These are phyloP conservation scores for Ataeniobius toweri DNA, from an alignment of 2,797 vertebrate genomes.

Conservation along the genomic window DNA sequence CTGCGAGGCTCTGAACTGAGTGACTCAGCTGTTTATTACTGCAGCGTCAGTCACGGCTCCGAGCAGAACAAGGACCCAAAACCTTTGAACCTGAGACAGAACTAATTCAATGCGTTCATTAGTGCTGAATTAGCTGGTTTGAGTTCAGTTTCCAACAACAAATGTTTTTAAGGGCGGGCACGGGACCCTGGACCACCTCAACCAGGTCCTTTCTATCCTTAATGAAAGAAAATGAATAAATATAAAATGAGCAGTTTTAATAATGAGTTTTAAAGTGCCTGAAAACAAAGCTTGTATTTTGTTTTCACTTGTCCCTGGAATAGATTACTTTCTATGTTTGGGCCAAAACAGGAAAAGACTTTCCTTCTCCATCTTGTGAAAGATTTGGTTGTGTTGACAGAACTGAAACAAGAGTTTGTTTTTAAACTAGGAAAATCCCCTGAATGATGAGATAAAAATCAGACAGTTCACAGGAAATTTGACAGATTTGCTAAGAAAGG, in stretches of 20 bases:
- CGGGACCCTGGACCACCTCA: background rate
- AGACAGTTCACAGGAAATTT: background rate
- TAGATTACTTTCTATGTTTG: background rate
- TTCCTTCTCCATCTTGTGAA: background rate
- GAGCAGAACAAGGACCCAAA: background rate
- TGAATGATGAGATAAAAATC: background rate
- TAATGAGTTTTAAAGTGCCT: background rate
- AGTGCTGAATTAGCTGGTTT: background rate
- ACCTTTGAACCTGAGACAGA: no score
- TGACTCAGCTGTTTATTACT: slow-evolving; percentile 58
- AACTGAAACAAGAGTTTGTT: background rate
- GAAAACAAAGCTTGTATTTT: background rate
- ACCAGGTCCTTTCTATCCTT: background rate
- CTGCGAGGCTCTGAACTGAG: slow-evolving; percentile 18
- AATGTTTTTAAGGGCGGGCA: background rate
- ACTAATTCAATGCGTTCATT: background rate
- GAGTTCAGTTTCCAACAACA: background rate
- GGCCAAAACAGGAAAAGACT: background rate
- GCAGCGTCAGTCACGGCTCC: slow-evolving; percentile 14
- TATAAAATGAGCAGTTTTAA: background rate
- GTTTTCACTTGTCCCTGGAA: background rate
- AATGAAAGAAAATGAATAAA: background rate
- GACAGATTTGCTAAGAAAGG: background rate
- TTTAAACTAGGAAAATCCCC: background rate
- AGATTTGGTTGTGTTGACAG: background rate